These are phyloP conservation scores for Noctuana brunneofusca DNA, from an alignment of 2,888 invertebrate genomes.

Conservation along the genomic window DNA sequence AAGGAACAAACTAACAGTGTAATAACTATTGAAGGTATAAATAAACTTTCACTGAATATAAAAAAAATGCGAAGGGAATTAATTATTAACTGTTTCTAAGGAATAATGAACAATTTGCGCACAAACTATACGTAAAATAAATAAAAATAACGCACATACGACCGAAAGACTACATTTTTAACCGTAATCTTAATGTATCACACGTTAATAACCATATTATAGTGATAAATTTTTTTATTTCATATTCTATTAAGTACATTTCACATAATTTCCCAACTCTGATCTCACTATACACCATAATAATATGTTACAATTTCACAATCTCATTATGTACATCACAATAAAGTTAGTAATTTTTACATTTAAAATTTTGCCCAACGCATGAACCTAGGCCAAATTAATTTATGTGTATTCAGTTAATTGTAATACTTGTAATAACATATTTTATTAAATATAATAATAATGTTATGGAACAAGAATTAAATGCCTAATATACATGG, in stretches of 20 bases:
- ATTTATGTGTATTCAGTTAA: not conserved
- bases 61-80: conserved; percentile 28
- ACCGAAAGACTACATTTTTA: conserved; percentile 22
- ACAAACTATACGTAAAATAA: conserved; percentile 25
- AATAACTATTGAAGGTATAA: not conserved
- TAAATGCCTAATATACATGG: not conserved
- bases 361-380: conserved; percentile 19
- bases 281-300: conserved; percentile 46
- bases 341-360: conserved; percentile 34
- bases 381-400: conserved; percentile 17
- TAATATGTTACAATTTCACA: conserved; percentile 50
- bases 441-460: too few relatives aligned
- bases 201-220: conserved; percentile 44
- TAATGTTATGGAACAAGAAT: not conserved
- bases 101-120: conserved; percentile 30
- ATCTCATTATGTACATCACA: conserved; percentile 47
- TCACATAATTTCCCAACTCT: conserved; percentile 52
- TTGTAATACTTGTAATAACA: not conserved
- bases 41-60: not conserved
- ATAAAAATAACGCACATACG: conserved; percentile 19
- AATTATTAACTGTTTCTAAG: conserved; percentile 32
- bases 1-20: conserved; percentile 39
- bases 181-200: conserved; percentile 29
- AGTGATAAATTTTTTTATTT: conserved; percentile 47
- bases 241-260: conserved; percentile 66